Conservation (phyloP, 2,113 vertebrate genomes). For the Salvator merianae region DNA sequence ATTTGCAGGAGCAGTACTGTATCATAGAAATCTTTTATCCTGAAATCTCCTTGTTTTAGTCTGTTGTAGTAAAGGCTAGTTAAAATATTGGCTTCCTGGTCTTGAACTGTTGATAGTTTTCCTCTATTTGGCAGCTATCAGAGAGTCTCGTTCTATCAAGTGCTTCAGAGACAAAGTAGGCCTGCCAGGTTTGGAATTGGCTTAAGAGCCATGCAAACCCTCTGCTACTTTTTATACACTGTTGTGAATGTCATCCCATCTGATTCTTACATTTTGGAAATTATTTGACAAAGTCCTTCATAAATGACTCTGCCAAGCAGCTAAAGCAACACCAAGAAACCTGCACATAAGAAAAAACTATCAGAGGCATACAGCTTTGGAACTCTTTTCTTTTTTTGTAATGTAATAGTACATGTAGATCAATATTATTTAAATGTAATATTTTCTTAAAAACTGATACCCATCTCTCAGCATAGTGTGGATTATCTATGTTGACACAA, state of each 20-base stretch:
- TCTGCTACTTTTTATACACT: constrained; percentile 30
- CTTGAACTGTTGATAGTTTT: constrained; percentile 62
- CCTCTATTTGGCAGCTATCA: constrained; percentile 47
- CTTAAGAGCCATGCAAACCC: constrained; percentile 27
- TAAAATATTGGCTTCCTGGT: constrained; percentile 41
- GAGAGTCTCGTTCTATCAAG: neutral
- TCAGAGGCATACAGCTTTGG: fast-evolving
- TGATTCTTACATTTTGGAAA: constrained; percentile 16
- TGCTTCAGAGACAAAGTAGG: constrained; percentile 28
- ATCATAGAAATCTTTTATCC: neutral
- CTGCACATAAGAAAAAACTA: constrained; percentile 22
- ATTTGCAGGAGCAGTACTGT: constrained; percentile 22
- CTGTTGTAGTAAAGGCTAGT: constrained; percentile 46
- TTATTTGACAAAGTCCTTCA: neutral
- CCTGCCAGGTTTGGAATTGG: constrained; percentile 37
- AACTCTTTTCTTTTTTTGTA: fast-evolving
- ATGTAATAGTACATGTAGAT: fast-evolving
- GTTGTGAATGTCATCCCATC: neutral
- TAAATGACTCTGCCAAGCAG: fast-evolving
- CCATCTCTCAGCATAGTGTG: neutral
- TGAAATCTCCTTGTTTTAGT: neutral
- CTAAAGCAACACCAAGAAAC: neutral
- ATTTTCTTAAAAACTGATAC: neutral
- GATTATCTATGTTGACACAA: neutral
- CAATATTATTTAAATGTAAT: neutral